phyloP scores from a whole-genome alignment of 2,113 vertebrate species.

The Vidua macroura region DNA sequence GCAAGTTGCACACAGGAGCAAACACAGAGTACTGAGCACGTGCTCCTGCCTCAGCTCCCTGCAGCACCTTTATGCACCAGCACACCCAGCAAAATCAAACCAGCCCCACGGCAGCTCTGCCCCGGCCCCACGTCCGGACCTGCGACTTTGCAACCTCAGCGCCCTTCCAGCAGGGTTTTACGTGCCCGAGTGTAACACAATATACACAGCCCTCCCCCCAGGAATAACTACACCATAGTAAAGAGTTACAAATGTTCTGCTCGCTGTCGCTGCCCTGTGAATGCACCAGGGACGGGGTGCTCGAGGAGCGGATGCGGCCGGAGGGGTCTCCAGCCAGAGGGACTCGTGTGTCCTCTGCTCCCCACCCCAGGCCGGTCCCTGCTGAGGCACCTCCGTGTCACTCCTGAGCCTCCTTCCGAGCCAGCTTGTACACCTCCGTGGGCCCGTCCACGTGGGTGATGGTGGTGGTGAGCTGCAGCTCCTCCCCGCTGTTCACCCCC shows the following conservation, averaged over 20 bases:
- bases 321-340: background rate
- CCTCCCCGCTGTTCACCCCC: conserved; percentile 85
- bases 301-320: background rate
- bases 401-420: conserved; percentile 92
- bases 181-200: conserved; percentile 32
- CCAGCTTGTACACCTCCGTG: conserved; percentile 92
- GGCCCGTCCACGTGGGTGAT: conserved; percentile 92
- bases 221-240: conserved; percentile 46
- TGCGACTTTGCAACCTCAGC: conserved; percentile 49
- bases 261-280: background rate
- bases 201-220: conserved; percentile 30
- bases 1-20: background rate
- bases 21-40: accelerated
- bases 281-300: background rate
- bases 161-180: conserved; percentile 6
- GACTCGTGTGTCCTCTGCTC: background rate
- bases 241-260: conserved; percentile 51
- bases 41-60: background rate
- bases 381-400: conserved; percentile 50
- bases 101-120: background rate
- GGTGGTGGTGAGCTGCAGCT: conserved; percentile 94
- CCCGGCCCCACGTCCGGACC: background rate
- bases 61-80: background rate
- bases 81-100: background rate
- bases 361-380: background rate